Percentiles rank a stretch among this genome's conserved stretches.
These are phyloP conservation scores for Hyles lineata DNA, from an alignment of 2,888 invertebrate genomes.

Conservation along the genomic window DNA sequence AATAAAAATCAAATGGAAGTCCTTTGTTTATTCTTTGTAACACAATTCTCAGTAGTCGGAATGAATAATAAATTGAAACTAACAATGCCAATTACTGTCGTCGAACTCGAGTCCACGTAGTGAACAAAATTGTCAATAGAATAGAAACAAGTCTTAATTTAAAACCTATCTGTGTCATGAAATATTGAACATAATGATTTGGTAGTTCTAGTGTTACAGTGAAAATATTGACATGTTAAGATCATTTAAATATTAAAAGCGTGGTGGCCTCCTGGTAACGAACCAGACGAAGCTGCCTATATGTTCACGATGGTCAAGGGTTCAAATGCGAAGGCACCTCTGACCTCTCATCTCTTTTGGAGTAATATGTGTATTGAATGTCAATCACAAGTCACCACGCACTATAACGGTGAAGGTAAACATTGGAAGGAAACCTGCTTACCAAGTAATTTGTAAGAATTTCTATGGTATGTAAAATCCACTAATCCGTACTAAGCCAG, in stretches of 20 bases:
- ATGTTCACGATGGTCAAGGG: too few relatives aligned
- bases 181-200: not conserved
- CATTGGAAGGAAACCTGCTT: too few relatives aligned
- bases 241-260: too few relatives aligned
- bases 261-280: too few relatives aligned
- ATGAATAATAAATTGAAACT: not conserved
- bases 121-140: not conserved
- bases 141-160: not conserved
- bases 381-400: not conserved
- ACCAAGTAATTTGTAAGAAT: too few relatives aligned
- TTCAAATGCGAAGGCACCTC: too few relatives aligned
- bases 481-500: too few relatives aligned
- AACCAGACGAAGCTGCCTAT: too few relatives aligned
- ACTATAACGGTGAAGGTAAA: not conserved
- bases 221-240: too few relatives aligned
- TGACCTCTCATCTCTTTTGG: too few relatives aligned
- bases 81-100: not conserved
- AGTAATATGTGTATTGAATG: not conserved
- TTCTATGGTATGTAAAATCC: too few relatives aligned
- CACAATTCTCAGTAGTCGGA: conserved; percentile 3
- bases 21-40: not conserved
- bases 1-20: not conserved
- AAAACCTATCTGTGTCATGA: not conserved
- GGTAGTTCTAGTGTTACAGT: too few relatives aligned
- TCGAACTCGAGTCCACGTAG: not conserved